Conservation (phyloP, 2,888 invertebrate genomes). For the Glyphotaelius pellucidus region DNA sequence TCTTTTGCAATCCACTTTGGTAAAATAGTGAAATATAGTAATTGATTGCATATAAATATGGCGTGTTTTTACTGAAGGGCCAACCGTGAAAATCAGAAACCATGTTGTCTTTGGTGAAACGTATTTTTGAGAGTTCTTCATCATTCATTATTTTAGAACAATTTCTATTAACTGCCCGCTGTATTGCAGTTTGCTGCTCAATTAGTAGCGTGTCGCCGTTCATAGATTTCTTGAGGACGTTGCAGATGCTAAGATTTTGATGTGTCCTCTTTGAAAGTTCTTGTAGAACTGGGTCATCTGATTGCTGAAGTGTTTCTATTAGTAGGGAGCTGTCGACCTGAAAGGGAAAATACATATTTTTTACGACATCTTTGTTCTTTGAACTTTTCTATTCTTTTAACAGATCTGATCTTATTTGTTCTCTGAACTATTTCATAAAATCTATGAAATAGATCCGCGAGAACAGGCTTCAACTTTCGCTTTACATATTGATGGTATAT, state of each 20-base stretch:
- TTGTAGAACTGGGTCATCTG: conserved; percentile 49
- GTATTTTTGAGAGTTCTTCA: conserved; percentile 50
- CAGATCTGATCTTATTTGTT: no score
- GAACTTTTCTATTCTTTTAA: no score
- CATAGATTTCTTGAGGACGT: conserved; percentile 44
- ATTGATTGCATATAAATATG: conserved; percentile 57
- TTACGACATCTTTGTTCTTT: not conserved
- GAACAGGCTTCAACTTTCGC: no score
- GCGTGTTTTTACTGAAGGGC: conserved; percentile 60
- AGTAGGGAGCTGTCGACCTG: conserved; percentile 57
- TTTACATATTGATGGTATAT: no score
- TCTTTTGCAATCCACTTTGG: conserved; percentile 52
- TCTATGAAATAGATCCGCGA: no score
- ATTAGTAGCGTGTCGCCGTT: conserved; percentile 51
- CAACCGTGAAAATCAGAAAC: conserved; percentile 59
- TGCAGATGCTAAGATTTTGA: conserved; percentile 56
- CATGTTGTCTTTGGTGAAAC: conserved; percentile 55
- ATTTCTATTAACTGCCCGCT: conserved; percentile 49
- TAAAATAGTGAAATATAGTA: conserved; percentile 48
- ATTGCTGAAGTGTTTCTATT: conserved; percentile 46
- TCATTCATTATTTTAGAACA: conserved; percentile 43
- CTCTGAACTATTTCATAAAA: no score
- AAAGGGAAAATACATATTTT: conserved; percentile 13
- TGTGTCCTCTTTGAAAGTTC: conserved; percentile 46
- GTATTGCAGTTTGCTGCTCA: conserved; percentile 57